These are phyloP conservation scores for Eciton burchellii DNA, from an alignment of 1,140 invertebrate genomes.

Conservation along the genomic window DNA sequence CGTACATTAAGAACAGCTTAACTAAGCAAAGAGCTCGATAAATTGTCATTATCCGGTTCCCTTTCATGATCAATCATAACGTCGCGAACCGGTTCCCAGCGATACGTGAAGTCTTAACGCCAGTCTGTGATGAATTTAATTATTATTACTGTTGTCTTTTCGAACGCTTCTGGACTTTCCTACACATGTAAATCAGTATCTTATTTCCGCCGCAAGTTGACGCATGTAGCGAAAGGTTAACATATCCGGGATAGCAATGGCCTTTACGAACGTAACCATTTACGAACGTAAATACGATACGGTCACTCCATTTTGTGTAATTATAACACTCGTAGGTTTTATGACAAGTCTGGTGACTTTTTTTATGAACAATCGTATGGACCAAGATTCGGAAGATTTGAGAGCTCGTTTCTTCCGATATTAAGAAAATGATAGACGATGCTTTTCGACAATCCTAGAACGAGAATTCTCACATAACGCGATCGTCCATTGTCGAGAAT, in stretches of 20 bases:
- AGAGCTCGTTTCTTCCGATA: neutral
- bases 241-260: neutral
- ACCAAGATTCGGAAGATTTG: neutral
- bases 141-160: slow-evolving; percentile 38
- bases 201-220: neutral
- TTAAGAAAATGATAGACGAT: neutral
- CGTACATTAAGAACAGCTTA: neutral
- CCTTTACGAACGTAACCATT: slow-evolving; percentile 1
- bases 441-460: neutral
- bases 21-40: slow-evolving; percentile 26
- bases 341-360: too few species aligned
- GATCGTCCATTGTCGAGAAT: neutral
- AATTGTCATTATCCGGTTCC: slow-evolving; percentile 30
- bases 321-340: neutral
- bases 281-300: neutral
- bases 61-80: slow-evolving; percentile 38
- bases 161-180: slow-evolving; percentile 26
- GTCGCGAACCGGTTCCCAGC: slow-evolving; percentile 29
- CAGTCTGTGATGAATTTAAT: slow-evolving; percentile 34
- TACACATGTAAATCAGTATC: slow-evolving; percentile 37
- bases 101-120: slow-evolving; percentile 38
- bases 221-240: neutral
- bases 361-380: neutral
- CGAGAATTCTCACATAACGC: neutral
- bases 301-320: neutral